phyloP scores from a whole-genome alignment of 2,113 vertebrate species.

The Azemiops feae region DNA sequence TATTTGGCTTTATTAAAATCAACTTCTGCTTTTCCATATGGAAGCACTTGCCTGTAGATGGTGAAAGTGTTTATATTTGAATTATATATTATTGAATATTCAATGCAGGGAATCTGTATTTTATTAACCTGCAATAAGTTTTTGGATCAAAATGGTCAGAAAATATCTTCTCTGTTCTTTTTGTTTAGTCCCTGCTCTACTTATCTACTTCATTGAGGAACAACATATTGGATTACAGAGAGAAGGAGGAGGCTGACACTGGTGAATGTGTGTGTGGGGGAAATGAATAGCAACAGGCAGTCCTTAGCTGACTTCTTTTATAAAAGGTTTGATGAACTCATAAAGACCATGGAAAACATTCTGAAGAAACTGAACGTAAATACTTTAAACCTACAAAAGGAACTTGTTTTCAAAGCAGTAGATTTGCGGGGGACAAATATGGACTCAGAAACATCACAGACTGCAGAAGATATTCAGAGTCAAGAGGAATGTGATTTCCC shows the following conservation, averaged over 20 bases:
- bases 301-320: neutral
- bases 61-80: too few relatives aligned
- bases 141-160: too few relatives aligned
- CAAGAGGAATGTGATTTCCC: neutral
- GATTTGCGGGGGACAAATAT: neutral
- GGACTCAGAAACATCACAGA: neutral
- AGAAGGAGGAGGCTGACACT: neutral
- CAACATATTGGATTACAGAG: neutral
- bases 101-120: too few relatives aligned
- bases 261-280: neutral
- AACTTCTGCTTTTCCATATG: too few relatives aligned
- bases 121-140: too few relatives aligned
- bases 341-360: neutral
- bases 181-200: too few relatives aligned
- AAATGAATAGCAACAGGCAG: neutral
- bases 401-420: neutral
- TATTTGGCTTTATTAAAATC: too few relatives aligned
- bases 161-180: too few relatives aligned
- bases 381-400: neutral
- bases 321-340: neutral
- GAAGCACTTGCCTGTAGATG: too few relatives aligned
- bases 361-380: neutral
- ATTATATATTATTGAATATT: too few relatives aligned
- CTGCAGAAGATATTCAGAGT: neutral
- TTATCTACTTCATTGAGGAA: too few relatives aligned